Percentiles rank a stretch among this genome's conserved stretches.
Conservation (phyloP, 1,140 invertebrate genomes). For the Tetranychus urticae region DNA sequence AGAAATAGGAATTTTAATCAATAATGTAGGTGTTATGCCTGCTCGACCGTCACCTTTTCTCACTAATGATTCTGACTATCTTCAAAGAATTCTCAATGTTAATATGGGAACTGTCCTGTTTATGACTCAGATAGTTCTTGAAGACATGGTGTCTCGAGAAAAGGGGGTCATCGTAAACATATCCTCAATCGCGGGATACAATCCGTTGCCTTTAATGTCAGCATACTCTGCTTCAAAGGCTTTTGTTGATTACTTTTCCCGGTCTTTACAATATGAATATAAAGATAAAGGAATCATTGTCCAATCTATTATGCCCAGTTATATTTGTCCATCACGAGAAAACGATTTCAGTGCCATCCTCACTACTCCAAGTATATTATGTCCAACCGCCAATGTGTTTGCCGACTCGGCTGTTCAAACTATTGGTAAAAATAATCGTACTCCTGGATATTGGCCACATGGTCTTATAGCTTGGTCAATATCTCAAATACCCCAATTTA, state of each 20-base stretch:
- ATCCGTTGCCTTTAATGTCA: conserved; percentile 54
- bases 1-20: conserved; percentile 8
- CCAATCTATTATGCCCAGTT: conserved; percentile 57
- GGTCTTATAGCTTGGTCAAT: neutral
- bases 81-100: conserved; percentile 4
- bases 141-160: conserved; percentile 56
- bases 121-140: conserved; percentile 62
- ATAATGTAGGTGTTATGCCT: conserved; percentile 21
- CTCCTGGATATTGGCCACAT: conserved; percentile 40
- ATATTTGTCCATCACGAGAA: conserved; percentile 40
- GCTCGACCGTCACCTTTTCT: conserved; percentile 9
- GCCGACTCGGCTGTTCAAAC: conserved; percentile 48
- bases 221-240: conserved; percentile 75
- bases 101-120: conserved; percentile 13
- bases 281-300: conserved; percentile 40
- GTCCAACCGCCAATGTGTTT: conserved; percentile 47
- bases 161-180: conserved; percentile 78
- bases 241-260: conserved; percentile 59
- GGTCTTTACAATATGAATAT: conserved; percentile 53
- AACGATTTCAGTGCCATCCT: conserved; percentile 48
- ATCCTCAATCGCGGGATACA: conserved; percentile 51
- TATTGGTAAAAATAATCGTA: conserved; percentile 41
- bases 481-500: too few relatives aligned
- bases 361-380: conserved; percentile 47
- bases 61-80: neutral